phyloP scores from a whole-genome alignment of 1,140 invertebrate species.

The Ips nitidus region DNA sequence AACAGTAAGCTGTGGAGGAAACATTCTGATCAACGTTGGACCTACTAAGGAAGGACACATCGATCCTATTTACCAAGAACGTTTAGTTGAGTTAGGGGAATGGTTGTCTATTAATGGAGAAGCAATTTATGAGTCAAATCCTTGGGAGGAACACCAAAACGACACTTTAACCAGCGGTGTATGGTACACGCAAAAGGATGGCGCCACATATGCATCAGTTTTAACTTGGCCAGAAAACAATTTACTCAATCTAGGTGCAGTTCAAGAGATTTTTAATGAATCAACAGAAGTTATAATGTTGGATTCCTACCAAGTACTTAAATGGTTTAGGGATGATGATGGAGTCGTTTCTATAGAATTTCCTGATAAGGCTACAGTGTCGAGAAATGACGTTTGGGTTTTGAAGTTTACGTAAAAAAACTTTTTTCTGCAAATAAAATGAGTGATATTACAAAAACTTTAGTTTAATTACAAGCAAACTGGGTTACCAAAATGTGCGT shows the following conservation, averaged over 20 bases:
- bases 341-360: slow-evolving; percentile 40
- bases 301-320: slow-evolving; percentile 15
- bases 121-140: slow-evolving; percentile 80
- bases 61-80: slow-evolving; percentile 84
- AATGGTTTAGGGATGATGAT: slow-evolving; percentile 43
- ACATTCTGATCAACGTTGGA: slow-evolving; percentile 87
- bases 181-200: slow-evolving; percentile 61
- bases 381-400: slow-evolving; percentile 46
- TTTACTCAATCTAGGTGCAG: slow-evolving; percentile 44
- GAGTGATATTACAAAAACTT: neutral
- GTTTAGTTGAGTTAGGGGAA: slow-evolving; percentile 69
- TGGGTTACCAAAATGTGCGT: neutral
- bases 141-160: slow-evolving; percentile 84
- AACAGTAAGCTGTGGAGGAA: slow-evolving; percentile 86
- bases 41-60: slow-evolving; percentile 90
- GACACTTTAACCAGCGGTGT: slow-evolving; percentile 71
- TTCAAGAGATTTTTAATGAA: neutral
- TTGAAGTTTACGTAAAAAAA: slow-evolving; percentile 39
- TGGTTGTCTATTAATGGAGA: slow-evolving; percentile 87
- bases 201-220: slow-evolving; percentile 63
- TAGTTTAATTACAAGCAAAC: neutral
- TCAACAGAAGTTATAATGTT: neutral
- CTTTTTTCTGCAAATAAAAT: neutral
- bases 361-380: slow-evolving; percentile 43
- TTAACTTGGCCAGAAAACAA: slow-evolving; percentile 54